Evolutionary conservation across 2,888 invertebrate genomes (phyloP).

Genomic region (Agonopterix alstromeriana): DNA sequence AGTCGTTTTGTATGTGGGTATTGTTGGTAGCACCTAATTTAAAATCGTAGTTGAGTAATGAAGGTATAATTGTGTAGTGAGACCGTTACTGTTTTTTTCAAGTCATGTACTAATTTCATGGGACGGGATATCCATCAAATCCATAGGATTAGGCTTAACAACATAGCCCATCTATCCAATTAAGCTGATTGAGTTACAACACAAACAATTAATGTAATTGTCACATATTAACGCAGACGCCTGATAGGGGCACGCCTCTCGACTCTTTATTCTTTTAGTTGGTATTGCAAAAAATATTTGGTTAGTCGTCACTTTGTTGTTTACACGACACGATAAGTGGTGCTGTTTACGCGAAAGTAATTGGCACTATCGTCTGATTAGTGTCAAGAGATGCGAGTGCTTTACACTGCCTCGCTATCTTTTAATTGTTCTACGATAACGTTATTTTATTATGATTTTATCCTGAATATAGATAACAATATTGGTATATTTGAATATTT

Average conservation of each 20-base stretch:
- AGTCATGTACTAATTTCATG: conserved; percentile 4
- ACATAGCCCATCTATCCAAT: conserved; percentile 4
- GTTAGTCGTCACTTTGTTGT: background rate
- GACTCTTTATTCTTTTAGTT: too few relatives aligned
- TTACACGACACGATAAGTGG: background rate
- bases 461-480: too few relatives aligned
- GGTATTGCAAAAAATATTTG: too few relatives aligned
- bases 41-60: conserved; percentile 4
- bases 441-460: too few relatives aligned
- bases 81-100: background rate
- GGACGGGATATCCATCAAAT: conserved; percentile 1
- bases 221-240: background rate
- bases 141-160: conserved; percentile 1
- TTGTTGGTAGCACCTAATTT: conserved; percentile 21
- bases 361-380: background rate
- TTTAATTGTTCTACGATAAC: too few relatives aligned
- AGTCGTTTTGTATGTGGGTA: conserved; percentile 8
- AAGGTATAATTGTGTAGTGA: background rate
- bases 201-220: conserved; percentile 9
- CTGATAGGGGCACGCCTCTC: conserved; percentile 1
- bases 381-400: too few relatives aligned
- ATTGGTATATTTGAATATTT: too few relatives aligned
- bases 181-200: conserved; percentile 7
- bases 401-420: too few relatives aligned
- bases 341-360: background rate